Percentiles rank a stretch among this genome's conserved stretches.
These are phyloP conservation scores for Setophaga kirtlandii DNA, from an alignment of 2,113 vertebrate genomes.

Conservation along the genomic window DNA sequence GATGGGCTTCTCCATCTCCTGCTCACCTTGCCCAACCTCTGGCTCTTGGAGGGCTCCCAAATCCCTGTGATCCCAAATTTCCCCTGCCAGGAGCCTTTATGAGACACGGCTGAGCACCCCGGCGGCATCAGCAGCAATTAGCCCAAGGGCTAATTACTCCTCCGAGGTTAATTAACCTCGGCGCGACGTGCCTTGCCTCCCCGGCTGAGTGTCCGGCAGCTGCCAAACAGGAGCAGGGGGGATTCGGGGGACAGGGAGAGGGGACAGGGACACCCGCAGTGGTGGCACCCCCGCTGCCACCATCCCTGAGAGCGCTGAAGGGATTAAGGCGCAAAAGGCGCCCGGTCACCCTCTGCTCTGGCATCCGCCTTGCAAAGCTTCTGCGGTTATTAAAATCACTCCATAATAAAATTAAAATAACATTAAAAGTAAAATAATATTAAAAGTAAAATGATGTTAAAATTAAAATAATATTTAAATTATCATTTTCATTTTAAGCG, in stretches of 20 bases:
- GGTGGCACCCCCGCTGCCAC: not conserved
- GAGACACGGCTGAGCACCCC: not conserved
- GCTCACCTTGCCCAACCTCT: not conserved
- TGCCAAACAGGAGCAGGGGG: not conserved
- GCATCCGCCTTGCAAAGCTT: not conserved
- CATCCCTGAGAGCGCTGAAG: not conserved
- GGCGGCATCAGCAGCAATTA: not conserved
- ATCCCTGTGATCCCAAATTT: fast-evolving
- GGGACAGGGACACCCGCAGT: not conserved
- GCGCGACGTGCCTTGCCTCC: not conserved
- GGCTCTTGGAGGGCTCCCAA: not conserved
- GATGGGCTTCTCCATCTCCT: fast-evolving
- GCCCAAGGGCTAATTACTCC: not conserved
- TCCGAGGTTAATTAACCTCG: not conserved
- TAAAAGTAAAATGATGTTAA: not conserved
- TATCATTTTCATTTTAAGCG: not conserved
- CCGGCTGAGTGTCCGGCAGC: not conserved
- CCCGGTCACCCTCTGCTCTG: not conserved
- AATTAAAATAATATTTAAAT: not conserved
- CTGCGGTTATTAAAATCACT: not conserved
- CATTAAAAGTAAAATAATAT: not conserved
- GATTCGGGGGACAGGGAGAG: not conserved
- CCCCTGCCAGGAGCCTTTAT: not conserved
- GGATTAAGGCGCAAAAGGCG: not conserved
- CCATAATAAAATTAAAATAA: fast-evolving